Percentiles rank a stretch among this genome's conserved stretches.
Conservation (phyloP, 2,888 invertebrate genomes). For the Argyresthia goedartella region DNA sequence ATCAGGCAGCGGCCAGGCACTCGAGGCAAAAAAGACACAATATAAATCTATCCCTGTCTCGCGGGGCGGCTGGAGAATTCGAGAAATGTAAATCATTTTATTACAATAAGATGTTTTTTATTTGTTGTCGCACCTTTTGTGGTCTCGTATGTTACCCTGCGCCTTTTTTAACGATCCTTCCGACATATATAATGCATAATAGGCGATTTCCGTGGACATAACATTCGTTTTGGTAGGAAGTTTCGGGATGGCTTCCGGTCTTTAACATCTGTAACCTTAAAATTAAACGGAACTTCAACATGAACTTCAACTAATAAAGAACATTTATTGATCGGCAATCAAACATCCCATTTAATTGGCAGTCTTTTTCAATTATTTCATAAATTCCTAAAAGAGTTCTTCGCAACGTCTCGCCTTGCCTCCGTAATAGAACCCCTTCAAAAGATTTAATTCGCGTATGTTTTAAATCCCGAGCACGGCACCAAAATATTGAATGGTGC, state of each 20-base stretch:
- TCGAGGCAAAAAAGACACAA: constrained; percentile 48
- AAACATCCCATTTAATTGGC: no score
- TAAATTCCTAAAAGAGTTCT: no score
- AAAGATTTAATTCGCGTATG: no score
- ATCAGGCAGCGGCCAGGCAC: constrained; percentile 32
- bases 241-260: background rate
- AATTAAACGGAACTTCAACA: no score
- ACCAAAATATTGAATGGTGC: constrained; percentile 69
- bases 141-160: constrained; percentile 35
- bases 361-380: no score
- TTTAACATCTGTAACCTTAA: no score
- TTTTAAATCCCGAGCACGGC: constrained; percentile 62
- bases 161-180: constrained; percentile 30
- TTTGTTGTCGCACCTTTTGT: constrained; percentile 45
- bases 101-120: constrained; percentile 57
- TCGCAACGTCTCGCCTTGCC: no score
- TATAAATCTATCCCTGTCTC: constrained; percentile 60
- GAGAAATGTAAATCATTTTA: constrained; percentile 68
- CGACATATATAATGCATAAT: constrained; percentile 19
- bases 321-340: no score
- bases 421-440: no score
- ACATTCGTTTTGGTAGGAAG: constrained; percentile 9
- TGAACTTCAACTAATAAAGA: no score
- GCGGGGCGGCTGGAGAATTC: constrained; percentile 51
- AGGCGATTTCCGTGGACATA: constrained; percentile 20